phyloP scores from a whole-genome alignment of 2,797 vertebrate genomes.

The Trachurus trachurus region DNA sequence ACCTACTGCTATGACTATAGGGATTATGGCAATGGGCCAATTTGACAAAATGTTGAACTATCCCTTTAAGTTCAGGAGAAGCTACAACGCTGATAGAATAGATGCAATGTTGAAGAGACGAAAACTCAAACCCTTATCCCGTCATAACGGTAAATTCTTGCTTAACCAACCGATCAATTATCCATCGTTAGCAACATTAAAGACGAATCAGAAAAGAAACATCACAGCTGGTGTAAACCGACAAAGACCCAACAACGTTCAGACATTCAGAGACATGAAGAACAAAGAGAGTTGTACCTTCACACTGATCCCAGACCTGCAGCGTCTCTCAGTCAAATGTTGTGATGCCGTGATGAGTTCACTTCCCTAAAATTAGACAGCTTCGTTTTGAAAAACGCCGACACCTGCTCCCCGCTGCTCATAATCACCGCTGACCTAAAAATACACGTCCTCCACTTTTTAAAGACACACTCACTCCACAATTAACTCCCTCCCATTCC shows the following conservation, averaged over 20 bases:
- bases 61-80: no score
- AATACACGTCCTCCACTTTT: neutral
- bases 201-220: no score
- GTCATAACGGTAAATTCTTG: no score
- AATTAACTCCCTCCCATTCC: neutral
- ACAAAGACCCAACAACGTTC: neutral
- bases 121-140: no score
- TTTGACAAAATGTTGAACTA: no score
- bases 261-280: neutral
- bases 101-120: no score
- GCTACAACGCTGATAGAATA: no score
- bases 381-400: neutral
- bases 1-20: no score
- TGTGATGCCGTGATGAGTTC: neutral
- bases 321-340: neutral
- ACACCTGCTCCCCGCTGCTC: neutral
- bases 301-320: neutral
- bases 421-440: conserved; percentile 19
- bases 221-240: neutral
- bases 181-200: neutral
- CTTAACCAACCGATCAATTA: no score
- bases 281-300: neutral
- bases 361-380: neutral
- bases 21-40: no score
- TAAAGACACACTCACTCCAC: neutral